Conservation (phyloP, 2,797 vertebrate genomes). For the Clarias platycephalus region DNA sequence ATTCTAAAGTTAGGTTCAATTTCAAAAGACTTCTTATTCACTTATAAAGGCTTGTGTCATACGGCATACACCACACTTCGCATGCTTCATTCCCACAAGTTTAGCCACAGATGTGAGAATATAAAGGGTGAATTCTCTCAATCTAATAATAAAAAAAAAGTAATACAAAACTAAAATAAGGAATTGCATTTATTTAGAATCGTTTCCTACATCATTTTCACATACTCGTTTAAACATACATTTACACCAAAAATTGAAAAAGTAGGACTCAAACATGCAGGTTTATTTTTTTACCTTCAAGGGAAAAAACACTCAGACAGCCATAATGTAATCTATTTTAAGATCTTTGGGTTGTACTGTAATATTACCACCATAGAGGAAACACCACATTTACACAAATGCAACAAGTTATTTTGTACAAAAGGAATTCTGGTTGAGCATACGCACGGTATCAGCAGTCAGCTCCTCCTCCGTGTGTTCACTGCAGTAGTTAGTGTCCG, state of each 20-base stretch:
- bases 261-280: neutral
- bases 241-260: neutral
- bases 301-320: neutral
- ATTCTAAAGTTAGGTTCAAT: neutral
- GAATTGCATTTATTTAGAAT: neutral
- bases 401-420: neutral
- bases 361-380: neutral
- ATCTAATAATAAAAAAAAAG: neutral
- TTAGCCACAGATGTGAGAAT: neutral
- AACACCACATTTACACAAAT: neutral
- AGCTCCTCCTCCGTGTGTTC: conserved; percentile 62
- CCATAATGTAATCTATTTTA: neutral
- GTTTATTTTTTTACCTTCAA: neutral
- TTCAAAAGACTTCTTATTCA: neutral
- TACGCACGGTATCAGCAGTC: conserved; percentile 71
- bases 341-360: neutral
- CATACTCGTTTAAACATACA: neutral
- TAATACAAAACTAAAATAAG: neutral
- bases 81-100: no score
- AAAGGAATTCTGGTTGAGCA: neutral
- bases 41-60: no score
- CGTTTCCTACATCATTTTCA: neutral
- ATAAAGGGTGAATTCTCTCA: neutral
- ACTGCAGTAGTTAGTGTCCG: conserved; percentile 50
- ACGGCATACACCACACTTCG: neutral